Percentiles rank a stretch among this genome's conserved stretches.
phyloP scores from a whole-genome alignment of 2,888 invertebrate genomes.

The Metalampra italica region DNA sequence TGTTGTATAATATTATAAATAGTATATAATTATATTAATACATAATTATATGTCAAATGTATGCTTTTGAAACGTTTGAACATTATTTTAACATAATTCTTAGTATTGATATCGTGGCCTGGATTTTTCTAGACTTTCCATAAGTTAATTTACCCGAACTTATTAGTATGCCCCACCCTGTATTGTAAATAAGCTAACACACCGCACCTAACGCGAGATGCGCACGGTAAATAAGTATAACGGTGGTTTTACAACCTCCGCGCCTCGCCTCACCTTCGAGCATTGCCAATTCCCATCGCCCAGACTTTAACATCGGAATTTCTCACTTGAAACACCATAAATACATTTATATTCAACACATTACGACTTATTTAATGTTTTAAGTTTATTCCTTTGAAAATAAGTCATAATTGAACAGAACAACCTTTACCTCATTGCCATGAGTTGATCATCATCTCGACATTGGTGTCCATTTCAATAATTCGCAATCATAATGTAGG shows the following conservation, averaged over 20 bases:
- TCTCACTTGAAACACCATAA: slow-evolving; percentile 67
- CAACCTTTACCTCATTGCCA: slow-evolving; percentile 40
- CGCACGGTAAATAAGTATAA: slow-evolving; percentile 75
- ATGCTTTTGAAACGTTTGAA: too few relatives aligned
- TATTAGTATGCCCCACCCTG: neutral
- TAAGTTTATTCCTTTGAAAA: slow-evolving; percentile 21
- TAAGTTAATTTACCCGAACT: neutral
- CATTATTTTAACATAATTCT: too few relatives aligned
- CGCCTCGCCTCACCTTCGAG: slow-evolving; percentile 61
- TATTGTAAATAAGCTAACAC: slow-evolving; percentile 46
- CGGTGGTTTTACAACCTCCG: slow-evolving; percentile 71
- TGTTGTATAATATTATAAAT: too few relatives aligned
- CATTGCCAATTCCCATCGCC: slow-evolving; percentile 75
- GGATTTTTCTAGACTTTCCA: too few relatives aligned
- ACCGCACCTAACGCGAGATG: slow-evolving; percentile 67
- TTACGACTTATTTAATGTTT: slow-evolving; percentile 25
- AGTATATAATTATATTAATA: too few relatives aligned
- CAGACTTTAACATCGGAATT: slow-evolving; percentile 68
- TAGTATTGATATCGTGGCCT: too few relatives aligned
- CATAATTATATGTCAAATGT: too few relatives aligned
- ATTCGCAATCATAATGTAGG: slow-evolving; percentile 9
- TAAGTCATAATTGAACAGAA: slow-evolving; percentile 16
- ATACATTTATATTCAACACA: slow-evolving; percentile 55
- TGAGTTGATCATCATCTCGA: slow-evolving; percentile 20
- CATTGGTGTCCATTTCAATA: slow-evolving; percentile 12